Conservation (phyloP, 2,888 invertebrate species). For the Eupithecia subfuscata region DNA sequence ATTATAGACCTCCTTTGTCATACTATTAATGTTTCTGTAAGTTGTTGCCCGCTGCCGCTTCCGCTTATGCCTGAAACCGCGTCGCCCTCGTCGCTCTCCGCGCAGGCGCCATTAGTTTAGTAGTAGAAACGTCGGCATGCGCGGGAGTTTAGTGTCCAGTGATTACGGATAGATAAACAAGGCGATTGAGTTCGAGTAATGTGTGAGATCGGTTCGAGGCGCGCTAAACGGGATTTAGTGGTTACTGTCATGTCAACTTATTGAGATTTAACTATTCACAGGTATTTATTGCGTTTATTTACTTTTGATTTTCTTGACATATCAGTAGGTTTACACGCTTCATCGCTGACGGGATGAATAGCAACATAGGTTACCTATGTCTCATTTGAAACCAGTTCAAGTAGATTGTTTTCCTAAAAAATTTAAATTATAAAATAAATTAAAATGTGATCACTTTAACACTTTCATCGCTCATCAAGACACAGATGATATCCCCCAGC, state of each 20-base stretch:
- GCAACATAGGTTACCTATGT: not conserved
- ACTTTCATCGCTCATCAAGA: no score
- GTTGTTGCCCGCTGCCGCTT: conserved; percentile 12
- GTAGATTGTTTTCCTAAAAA: no score
- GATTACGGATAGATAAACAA: conserved; percentile 13
- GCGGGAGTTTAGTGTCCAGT: conserved; percentile 24
- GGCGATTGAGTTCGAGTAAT: conserved; percentile 9
- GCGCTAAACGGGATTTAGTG: not conserved
- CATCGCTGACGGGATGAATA: no score
- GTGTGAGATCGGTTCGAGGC: not conserved
- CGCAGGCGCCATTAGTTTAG: conserved; percentile 25
- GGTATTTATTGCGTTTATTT: not conserved
- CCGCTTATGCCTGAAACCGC: conserved; percentile 11
- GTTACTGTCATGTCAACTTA: not conserved
- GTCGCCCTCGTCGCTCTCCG: conserved; percentile 18
- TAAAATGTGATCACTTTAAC: no score
- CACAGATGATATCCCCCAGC: no score
- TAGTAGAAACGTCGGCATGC: conserved; percentile 25
- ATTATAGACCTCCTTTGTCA: no score
- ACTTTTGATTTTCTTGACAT: not conserved
- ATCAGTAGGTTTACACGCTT: not conserved
- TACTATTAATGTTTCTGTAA: not conserved
- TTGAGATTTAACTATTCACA: not conserved
- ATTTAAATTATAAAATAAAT: no score
- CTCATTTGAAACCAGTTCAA: not conserved